phyloP scores from a whole-genome alignment of 2,888 invertebrate genomes.

The Pherbina coryleti region DNA sequence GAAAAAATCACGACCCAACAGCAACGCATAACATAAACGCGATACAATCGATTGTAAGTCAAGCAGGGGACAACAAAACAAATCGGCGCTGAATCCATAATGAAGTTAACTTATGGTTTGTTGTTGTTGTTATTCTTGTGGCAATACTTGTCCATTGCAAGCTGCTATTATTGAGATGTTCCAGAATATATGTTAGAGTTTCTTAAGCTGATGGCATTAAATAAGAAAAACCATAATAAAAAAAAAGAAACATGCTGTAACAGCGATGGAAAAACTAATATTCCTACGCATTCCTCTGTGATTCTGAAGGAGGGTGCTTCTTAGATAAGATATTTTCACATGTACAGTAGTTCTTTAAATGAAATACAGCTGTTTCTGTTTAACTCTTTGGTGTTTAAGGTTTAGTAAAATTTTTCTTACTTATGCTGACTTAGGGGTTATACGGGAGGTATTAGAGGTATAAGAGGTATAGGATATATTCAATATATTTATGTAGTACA shows the following conservation, averaged over 20 bases:
- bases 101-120: conserved; percentile 39
- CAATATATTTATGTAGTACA: too few species aligned
- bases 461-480: too few species aligned
- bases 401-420: too few species aligned
- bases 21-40: conserved; percentile 32
- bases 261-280: too few species aligned
- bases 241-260: not conserved
- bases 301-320: too few species aligned
- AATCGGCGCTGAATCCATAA: conserved; percentile 52
- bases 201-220: not conserved
- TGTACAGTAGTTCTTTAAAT: too few species aligned
- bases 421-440: too few species aligned
- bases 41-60: conserved; percentile 40
- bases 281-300: too few species aligned
- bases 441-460: too few species aligned
- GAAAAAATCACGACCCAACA: conserved; percentile 47
- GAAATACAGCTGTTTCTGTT: too few species aligned
- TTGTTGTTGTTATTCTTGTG: not conserved
- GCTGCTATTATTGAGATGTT: conserved; percentile 42
- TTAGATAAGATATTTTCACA: too few species aligned
- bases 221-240: not conserved
- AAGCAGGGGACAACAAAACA: conserved; percentile 48
- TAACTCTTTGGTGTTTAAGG: too few species aligned
- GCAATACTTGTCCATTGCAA: conserved; percentile 41
- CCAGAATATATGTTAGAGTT: conserved; percentile 18